These are phyloP conservation scores for Timandra comae DNA, from an alignment of 2,888 invertebrate genomes.

Conservation along the genomic window DNA sequence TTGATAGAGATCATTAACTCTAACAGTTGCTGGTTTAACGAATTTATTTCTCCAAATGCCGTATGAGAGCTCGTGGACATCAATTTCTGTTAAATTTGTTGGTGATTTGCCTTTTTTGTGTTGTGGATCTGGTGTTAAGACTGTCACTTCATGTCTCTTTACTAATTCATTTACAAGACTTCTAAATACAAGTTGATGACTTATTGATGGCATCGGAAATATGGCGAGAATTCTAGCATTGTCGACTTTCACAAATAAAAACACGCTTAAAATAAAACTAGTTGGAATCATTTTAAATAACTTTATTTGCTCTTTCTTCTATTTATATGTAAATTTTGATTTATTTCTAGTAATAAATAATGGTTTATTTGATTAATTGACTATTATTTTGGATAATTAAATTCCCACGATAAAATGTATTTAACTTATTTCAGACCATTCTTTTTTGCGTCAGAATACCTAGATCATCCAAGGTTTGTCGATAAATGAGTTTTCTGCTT, in stretches of 20 bases:
- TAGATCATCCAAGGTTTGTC: too few relatives aligned
- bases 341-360: too few relatives aligned
- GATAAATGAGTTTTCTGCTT: too few relatives aligned
- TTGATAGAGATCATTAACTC: slow-evolving; percentile 6
- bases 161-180: slow-evolving; percentile 30
- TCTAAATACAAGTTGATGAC: slow-evolving; percentile 35
- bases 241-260: not conserved
- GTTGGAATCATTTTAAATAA: too few relatives aligned
- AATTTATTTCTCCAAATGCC: slow-evolving; percentile 15
- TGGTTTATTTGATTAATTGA: too few relatives aligned
- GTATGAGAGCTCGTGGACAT: slow-evolving; percentile 35
- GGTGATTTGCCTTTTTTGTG: slow-evolving; percentile 24
- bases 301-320: too few relatives aligned
- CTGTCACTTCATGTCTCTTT: slow-evolving; percentile 29
- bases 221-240: slow-evolving; percentile 19
- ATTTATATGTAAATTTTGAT: too few relatives aligned
- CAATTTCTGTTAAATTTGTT: slow-evolving; percentile 36
- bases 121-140: slow-evolving; percentile 32
- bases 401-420: too few relatives aligned
- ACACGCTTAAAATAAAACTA: not conserved
- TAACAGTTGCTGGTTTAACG: not conserved
- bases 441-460: too few relatives aligned
- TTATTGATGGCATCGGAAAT: slow-evolving; percentile 32
- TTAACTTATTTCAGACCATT: too few relatives aligned
- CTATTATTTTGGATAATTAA: too few relatives aligned